Conservation (phyloP, 2,113 vertebrate genomes). For the Mus musculus region DNA sequence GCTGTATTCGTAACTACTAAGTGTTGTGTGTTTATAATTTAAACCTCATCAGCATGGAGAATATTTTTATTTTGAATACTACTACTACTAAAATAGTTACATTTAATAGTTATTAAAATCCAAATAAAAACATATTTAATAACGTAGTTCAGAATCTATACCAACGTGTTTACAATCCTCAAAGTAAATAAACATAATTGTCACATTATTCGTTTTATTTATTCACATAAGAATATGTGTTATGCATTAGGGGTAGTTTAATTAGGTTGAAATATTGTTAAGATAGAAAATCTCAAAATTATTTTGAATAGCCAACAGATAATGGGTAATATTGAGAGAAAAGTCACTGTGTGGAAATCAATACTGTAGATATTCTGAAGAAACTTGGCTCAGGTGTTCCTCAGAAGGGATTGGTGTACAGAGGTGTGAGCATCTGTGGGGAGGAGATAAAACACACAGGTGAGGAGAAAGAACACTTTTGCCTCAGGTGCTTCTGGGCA, state of each 20-base stretch:
- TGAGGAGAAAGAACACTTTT: conserved; percentile 43
- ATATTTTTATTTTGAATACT: conserved; percentile 1
- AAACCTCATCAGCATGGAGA: background rate
- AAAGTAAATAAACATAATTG: background rate
- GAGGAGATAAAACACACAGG: conserved; percentile 78
- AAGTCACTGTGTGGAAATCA: conserved; percentile 68
- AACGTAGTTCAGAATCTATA: background rate
- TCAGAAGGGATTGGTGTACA: conserved; percentile 62
- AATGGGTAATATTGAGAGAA: conserved; percentile 51
- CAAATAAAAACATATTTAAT: conserved; percentile 46
- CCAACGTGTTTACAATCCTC: background rate
- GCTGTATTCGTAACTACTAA: background rate
- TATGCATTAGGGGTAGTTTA: conserved; percentile 17
- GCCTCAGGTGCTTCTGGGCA: conserved; percentile 56
- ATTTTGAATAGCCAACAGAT: background rate
- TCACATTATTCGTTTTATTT: conserved; percentile 33
- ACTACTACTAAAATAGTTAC: conserved; percentile 12
- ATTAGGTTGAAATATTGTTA: conserved; percentile 1
- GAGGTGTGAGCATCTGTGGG: conserved; percentile 70
- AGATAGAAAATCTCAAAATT: background rate
- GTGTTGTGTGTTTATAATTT: background rate
- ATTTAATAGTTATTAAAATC: background rate
- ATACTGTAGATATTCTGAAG: conserved; percentile 64
- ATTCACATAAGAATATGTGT: conserved; percentile 1
- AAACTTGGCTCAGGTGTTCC: conserved; percentile 62